phyloP scores from a whole-genome alignment of 2,888 invertebrate species.

The Drosophila lacicola region DNA sequence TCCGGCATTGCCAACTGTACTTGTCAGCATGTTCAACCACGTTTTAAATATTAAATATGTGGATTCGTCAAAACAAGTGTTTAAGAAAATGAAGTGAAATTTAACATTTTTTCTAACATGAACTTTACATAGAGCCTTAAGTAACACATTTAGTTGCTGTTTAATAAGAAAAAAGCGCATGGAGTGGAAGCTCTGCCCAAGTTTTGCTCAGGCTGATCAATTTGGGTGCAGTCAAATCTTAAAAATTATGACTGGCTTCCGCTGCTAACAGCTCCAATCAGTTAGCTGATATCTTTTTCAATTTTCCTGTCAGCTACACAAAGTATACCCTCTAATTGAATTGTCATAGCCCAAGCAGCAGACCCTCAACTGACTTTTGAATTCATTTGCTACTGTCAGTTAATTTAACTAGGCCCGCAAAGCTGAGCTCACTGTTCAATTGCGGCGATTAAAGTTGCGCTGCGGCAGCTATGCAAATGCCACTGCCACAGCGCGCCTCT shows the following conservation, averaged over 20 bases:
- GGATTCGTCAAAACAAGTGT: background rate
- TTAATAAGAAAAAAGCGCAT: background rate
- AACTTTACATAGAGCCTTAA: background rate
- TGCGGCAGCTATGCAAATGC: conserved; percentile 63
- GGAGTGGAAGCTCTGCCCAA: background rate
- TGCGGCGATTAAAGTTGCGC: conserved; percentile 61
- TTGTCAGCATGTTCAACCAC: too few species aligned
- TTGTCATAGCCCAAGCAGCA: conserved; percentile 49
- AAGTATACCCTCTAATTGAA: conserved; percentile 61
- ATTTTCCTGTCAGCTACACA: conserved; percentile 7
- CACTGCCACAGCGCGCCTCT: conserved; percentile 43
- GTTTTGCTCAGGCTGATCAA: background rate
- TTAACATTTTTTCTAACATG: background rate
- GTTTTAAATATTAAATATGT: too few species aligned
- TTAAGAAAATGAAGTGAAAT: background rate
- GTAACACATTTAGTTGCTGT: background rate
- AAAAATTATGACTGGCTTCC: conserved; percentile 12
- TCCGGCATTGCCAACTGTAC: too few species aligned
- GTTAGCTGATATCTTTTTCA: conserved; percentile 10
- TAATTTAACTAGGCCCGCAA: conserved; percentile 51
- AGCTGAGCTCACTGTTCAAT: conserved; percentile 54
- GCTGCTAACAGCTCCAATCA: background rate
- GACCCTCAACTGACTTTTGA: conserved; percentile 34
- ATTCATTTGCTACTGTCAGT: conserved; percentile 62
- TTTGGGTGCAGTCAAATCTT: background rate